Conservation (phyloP, 2,888 invertebrate species). For the Schizotus pectinicornis region DNA sequence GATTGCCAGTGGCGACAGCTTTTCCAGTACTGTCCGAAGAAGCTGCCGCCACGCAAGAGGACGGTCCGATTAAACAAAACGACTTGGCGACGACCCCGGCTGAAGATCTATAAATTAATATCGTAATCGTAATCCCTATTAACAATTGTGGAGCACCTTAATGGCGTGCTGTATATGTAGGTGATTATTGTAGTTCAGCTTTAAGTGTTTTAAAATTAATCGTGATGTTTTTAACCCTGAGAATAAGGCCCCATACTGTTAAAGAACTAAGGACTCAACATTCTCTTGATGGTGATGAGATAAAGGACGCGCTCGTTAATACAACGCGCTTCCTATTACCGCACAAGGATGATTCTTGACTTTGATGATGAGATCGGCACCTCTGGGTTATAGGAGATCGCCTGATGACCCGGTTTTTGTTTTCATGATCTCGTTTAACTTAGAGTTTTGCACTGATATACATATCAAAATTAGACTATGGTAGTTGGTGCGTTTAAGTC, state of each 20-base stretch:
- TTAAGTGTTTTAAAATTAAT: conserved; percentile 37
- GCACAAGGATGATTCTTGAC: conserved; percentile 20
- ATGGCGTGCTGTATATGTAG: conserved; percentile 8
- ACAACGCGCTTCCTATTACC: no score
- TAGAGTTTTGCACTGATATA: conserved; percentile 12
- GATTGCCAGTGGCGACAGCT: conserved; percentile 26
- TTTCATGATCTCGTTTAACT: conserved; percentile 21
- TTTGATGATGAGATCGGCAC: conserved; percentile 5
- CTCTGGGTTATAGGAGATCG: conserved; percentile 18
- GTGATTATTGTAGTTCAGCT: conserved; percentile 37
- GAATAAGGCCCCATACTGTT: conserved; percentile 53
- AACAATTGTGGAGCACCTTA: no score
- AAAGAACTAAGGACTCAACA: conserved; percentile 48
- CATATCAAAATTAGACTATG: conserved; percentile 24
- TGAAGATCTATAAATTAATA: conserved; percentile 28
- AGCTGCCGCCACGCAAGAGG: conserved; percentile 30
- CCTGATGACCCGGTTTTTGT: conserved; percentile 21
- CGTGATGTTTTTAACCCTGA: conserved; percentile 32
- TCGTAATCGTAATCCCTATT: not conserved
- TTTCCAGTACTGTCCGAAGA: conserved; percentile 34
- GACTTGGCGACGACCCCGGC: conserved; percentile 44
- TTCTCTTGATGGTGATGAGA: conserved; percentile 43
- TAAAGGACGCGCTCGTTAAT: conserved; percentile 1
- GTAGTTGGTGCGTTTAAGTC: conserved; percentile 39
- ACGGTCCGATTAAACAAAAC: conserved; percentile 26